Conservation (phyloP, 2,113 vertebrate genomes). For the Pedetes capensis region DNA sequence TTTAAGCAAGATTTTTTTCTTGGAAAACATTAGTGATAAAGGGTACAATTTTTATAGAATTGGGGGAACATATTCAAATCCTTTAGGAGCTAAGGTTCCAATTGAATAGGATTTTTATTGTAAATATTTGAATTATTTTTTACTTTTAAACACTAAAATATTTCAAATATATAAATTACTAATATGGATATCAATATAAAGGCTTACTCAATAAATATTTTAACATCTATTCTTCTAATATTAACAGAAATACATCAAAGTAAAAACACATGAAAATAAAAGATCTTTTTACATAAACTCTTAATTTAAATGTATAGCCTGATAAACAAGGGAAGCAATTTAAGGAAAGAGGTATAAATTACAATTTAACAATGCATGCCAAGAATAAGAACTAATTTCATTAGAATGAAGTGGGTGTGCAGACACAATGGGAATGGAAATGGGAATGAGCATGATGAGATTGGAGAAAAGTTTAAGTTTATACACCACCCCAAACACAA, state of each 20-base stretch:
- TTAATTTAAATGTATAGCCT: not conserved
- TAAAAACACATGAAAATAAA: not conserved
- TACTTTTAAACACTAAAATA: conserved; percentile 39
- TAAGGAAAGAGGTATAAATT: conserved; percentile 2
- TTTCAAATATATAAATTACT: not conserved
- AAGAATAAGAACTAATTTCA: conserved; percentile 1
- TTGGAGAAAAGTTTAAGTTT: not conserved
- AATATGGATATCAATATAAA: not conserved
- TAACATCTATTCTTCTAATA: conserved; percentile 14
- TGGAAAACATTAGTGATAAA: conserved; percentile 6
- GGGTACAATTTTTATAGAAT: not conserved
- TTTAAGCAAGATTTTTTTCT: conserved; percentile 11
- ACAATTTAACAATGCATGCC: not conserved
- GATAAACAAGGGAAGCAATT: not conserved
- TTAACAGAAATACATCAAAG: not conserved
- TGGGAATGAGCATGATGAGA: not conserved
- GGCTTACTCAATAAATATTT: not conserved
- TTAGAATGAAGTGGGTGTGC: not conserved
- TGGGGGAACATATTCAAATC: not conserved
- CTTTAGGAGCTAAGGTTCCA: not conserved
- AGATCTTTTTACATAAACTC: not conserved
- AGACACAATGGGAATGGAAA: not conserved
- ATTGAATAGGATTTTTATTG: not conserved
- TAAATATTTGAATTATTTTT: not conserved
- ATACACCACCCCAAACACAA: not conserved